Conservation (phyloP, 2,113 vertebrate species). For the Neogale vison region DNA sequence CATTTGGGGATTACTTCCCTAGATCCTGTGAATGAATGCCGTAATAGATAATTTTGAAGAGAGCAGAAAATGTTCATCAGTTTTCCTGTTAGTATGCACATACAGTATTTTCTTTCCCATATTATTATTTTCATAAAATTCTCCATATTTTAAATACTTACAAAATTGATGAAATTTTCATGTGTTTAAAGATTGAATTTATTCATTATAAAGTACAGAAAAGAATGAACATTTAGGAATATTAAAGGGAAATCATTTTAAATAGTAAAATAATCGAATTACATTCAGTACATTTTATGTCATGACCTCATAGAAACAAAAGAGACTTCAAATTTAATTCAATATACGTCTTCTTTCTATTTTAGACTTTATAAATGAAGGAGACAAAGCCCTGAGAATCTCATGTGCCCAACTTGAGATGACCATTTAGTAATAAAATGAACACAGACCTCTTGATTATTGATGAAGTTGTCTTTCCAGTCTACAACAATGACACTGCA, state of each 20-base stretch:
- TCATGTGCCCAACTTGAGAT: not conserved
- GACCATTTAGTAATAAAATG: not conserved
- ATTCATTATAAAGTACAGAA: not conserved
- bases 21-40: not conserved
- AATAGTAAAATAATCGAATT: not conserved
- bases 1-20: not conserved
- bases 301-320: not conserved
- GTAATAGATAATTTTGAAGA: not conserved
- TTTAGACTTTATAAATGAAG: not conserved
- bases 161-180: not conserved
- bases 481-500: not conserved
- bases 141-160: not conserved
- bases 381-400: not conserved
- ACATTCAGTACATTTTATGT: not conserved
- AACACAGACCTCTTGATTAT: not conserved
- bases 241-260: not conserved
- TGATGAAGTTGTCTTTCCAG: not conserved
- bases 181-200: not conserved
- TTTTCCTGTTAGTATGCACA: not conserved
- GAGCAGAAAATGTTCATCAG: not conserved
- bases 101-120: not conserved
- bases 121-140: constrained; percentile 5
- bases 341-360: not conserved
- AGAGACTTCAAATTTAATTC: not conserved
- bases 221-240: not conserved